phyloP scores from a whole-genome alignment of 2,888 invertebrate species.

The Rhamphomyia laevipes region DNA sequence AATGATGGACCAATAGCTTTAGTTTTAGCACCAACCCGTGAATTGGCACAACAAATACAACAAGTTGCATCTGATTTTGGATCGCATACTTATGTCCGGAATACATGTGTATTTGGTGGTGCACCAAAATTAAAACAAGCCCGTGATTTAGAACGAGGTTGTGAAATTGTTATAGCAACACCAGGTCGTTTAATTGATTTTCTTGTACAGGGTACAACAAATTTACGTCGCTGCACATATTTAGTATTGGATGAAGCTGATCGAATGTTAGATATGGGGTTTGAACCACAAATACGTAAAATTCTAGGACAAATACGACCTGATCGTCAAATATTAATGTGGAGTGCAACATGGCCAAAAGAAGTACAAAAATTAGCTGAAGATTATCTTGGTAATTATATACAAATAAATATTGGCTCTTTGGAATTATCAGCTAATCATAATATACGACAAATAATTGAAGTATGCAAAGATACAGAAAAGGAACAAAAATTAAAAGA shows the following conservation, averaged over 20 bases:
- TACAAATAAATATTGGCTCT: slow-evolving; percentile 81
- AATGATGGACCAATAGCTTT: slow-evolving; percentile 78
- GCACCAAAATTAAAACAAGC: slow-evolving; percentile 71
- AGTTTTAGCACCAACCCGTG: slow-evolving; percentile 68
- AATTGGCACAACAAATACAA: slow-evolving; percentile 70
- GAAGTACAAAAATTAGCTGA: slow-evolving; percentile 86
- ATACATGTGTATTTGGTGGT: slow-evolving; percentile 85
- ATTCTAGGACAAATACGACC: slow-evolving; percentile 88
- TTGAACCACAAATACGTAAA: slow-evolving; percentile 91
- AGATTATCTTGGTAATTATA: slow-evolving; percentile 81
- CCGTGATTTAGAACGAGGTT: slow-evolving; percentile 61
- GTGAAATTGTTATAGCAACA: slow-evolving; percentile 81
- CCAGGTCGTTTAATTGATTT: slow-evolving; percentile 82
- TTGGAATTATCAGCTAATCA: slow-evolving; percentile 74
- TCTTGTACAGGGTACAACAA: slow-evolving; percentile 61
- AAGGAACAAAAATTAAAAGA: slow-evolving; percentile 44
- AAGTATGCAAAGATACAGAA: slow-evolving; percentile 64
- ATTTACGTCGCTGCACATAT: slow-evolving; percentile 66
- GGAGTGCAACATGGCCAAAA: slow-evolving; percentile 99
- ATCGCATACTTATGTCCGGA: slow-evolving; percentile 59
- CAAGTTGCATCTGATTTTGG: slow-evolving; percentile 75
- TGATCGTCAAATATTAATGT: slow-evolving; percentile 94
- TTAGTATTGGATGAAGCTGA: slow-evolving; percentile 85
- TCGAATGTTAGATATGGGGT: slow-evolving; percentile 96
- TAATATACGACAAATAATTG: slow-evolving; percentile 75